Evolutionary conservation across 2,113 vertebrate genomes (phyloP).

Genomic region (Aspidoscelis tigris): DNA sequence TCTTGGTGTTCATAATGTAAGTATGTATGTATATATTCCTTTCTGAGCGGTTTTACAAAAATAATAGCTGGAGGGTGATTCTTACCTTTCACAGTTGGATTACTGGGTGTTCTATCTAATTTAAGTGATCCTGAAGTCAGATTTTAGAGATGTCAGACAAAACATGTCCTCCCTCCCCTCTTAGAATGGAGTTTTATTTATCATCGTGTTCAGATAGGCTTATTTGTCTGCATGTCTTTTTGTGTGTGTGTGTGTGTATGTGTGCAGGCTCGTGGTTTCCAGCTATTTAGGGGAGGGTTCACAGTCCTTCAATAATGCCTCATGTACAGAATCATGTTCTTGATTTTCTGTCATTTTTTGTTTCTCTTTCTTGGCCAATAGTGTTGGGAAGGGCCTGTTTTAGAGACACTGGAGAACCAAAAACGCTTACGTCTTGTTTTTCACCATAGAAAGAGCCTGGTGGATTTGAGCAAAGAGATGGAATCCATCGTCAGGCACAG

Average conservation of each 20-base stretch:
- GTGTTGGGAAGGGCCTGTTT: not conserved
- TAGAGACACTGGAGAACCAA: not conserved
- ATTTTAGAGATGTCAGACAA: not conserved
- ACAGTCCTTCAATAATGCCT: not conserved
- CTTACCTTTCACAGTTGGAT: slow-evolving; percentile 30
- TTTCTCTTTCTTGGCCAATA: not conserved
- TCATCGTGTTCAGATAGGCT: not conserved
- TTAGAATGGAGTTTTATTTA: not conserved
- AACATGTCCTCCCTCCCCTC: not conserved
- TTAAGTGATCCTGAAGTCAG: not conserved
- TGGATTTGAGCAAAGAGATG: not conserved
- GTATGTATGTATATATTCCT: not conserved
- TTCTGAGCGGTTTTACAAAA: slow-evolving; percentile 8
- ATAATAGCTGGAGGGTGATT: slow-evolving; percentile 14
- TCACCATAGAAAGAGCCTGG: not conserved
- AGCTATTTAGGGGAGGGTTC: not conserved
- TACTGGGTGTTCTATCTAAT: slow-evolving; percentile 29
- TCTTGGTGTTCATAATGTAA: not conserved
- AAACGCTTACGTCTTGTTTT: not conserved
- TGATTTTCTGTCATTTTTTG: not conserved
- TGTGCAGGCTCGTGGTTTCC: not conserved
- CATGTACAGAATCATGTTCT: not conserved
- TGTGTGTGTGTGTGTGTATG: not conserved
- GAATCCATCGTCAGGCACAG: not conserved
- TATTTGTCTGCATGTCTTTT: not conserved